phyloP scores from a whole-genome alignment of 2,797 vertebrate genomes.

The Brotula barbata region DNA sequence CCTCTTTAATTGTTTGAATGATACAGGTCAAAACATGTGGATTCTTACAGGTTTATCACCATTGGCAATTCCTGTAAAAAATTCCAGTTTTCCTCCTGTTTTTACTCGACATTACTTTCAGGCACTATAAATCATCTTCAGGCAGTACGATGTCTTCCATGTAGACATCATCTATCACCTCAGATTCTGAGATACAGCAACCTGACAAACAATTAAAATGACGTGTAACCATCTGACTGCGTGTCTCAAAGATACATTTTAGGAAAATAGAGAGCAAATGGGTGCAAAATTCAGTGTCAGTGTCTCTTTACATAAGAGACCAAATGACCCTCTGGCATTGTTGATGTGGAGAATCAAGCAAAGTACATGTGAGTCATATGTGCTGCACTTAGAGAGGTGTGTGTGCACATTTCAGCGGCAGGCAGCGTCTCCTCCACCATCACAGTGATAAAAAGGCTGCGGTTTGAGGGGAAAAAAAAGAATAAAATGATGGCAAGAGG shows the following conservation, averaged over 20 bases:
- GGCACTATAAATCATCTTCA: not conserved
- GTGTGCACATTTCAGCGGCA: constrained; percentile 40
- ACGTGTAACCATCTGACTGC: constrained; percentile 60
- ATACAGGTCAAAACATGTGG: not conserved
- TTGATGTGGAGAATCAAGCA: constrained; percentile 57
- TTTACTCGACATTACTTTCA: not conserved
- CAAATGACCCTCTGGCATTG: constrained; percentile 69
- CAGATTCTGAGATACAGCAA: not conserved
- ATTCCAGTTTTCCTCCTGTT: not conserved
- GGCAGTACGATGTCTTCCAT: not conserved
- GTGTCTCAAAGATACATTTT: constrained; percentile 73
- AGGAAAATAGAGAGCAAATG: constrained; percentile 62
- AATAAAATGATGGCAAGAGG: constrained; percentile 52
- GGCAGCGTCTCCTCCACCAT: constrained; percentile 66
- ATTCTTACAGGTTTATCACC: not conserved
- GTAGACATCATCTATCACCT: not conserved
- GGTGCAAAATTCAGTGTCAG: constrained; percentile 69
- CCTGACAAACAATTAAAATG: constrained; percentile 48
- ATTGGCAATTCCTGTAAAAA: not conserved
- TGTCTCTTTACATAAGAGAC: constrained; percentile 72
- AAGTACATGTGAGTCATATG: constrained; percentile 60
- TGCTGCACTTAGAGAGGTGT: constrained; percentile 52
- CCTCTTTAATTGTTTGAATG: constrained; percentile 73
- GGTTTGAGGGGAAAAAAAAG: constrained; percentile 39
- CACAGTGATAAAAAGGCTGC: constrained; percentile 75